Evolutionary conservation across 37 sponge, comb jelly and placozoan species (phyloP), one percentile per base, ranked within the genome.

Genomic region (Trichoplax adhaerens): DNA sequence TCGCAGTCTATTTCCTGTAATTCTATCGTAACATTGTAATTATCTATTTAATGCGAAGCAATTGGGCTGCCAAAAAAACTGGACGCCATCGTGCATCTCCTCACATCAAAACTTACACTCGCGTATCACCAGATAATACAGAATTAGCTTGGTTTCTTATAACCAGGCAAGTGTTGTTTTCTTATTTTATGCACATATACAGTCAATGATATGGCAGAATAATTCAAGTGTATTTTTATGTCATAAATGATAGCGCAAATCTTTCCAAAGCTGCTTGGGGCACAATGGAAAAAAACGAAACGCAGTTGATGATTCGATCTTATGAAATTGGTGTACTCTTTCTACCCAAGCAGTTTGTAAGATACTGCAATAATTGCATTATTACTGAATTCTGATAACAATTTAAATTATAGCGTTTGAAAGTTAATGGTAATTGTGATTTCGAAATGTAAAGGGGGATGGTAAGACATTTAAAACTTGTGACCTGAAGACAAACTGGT

Each of bases 181-280:
- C n/a, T 52, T 53, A 66, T 66, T 66, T 50, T 6, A 66, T 66
- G 68, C 7, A 50, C 49, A 8, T 60, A n/a, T 12, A 12, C 12
- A 8, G 12, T 12, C 8, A 8, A n/a, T 60, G 8, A 60, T 12
- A 12, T 60, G 12, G 8, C 12, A n/a, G 62, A 60, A 60, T 12
- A 60, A 60, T 60, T 12, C 10, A 60, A 60, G 62, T 60, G 62
- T 8, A 60, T 76, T 46, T 53, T 65, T 50, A 47, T 67, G 75
- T 29, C 29, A 29, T 12, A 3, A 52, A 48, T 1, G 65, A 46
- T 62, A 91, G 91, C 74, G 83, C 90, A 0, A 94, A 94, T 74
- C 85, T 94, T 50, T 94, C 95, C 46, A 94, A 94, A 68, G 95
- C 95, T 51, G 95, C 95, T 5, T 94, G 95, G 95, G 95, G 95